phyloP scores from a whole-genome alignment of 2,113 vertebrate species.

The Otus sunia region DNA sequence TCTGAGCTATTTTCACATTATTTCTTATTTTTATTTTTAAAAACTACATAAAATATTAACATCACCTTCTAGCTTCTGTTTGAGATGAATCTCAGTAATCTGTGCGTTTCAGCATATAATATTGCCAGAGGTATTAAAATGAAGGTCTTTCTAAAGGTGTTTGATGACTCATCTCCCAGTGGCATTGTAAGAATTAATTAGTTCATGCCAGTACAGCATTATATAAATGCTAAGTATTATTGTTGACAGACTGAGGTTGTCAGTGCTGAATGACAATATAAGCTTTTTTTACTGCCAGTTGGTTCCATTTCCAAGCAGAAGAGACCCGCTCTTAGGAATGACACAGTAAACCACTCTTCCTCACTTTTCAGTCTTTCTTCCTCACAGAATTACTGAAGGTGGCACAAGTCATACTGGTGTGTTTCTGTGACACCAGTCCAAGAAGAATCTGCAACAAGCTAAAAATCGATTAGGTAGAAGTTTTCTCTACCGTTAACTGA shows the following conservation, averaged over 20 bases:
- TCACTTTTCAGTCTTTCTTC: background rate
- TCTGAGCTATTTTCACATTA: background rate
- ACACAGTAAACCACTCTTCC: background rate
- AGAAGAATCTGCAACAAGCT: background rate
- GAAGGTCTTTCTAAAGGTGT: slow-evolving; percentile 8
- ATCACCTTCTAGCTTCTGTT: background rate
- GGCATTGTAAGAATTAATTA: slow-evolving; percentile 10
- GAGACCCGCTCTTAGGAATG: background rate
- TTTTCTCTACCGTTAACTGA: background rate
- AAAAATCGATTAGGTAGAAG: background rate
- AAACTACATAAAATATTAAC: background rate
- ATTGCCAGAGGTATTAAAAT: background rate
- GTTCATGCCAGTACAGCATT: background rate
- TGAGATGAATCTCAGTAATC: background rate
- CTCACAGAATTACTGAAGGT: background rate
- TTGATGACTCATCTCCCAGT: slow-evolving; percentile 20
- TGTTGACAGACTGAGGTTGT: background rate
- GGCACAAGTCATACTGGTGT: background rate
- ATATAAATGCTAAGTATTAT: background rate
- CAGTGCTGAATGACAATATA: background rate
- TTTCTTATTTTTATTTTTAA: background rate
- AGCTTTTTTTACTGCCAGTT: background rate
- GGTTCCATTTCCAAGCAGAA: background rate
- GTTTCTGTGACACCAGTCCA: background rate
- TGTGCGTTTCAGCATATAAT: background rate